Conservation (phyloP, 1,140 invertebrate genomes). For the Chrysomallon squamiferum region DNA sequence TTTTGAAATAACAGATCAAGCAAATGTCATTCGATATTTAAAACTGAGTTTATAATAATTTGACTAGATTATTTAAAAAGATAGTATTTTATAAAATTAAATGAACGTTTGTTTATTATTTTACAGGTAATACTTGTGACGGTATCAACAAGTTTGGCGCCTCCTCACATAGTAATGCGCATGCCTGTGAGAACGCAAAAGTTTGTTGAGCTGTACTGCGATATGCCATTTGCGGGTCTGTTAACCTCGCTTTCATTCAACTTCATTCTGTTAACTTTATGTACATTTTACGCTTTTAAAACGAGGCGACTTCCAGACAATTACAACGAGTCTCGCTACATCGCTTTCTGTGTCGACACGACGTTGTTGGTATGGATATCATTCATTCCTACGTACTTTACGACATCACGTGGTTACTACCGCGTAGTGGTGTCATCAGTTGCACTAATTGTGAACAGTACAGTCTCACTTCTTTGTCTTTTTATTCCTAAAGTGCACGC, state of each 20-base stretch:
- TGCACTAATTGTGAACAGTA: slow-evolving; percentile 33
- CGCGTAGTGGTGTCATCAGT: slow-evolving; percentile 28
- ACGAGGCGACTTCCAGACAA: slow-evolving; percentile 54
- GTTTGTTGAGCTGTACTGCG: slow-evolving; percentile 40
- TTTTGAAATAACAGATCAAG: too few relatives aligned
- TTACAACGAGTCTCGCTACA: slow-evolving; percentile 57
- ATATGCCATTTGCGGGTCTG: slow-evolving; percentile 31
- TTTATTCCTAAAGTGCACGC: slow-evolving; percentile 56
- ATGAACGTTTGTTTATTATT: too few relatives aligned
- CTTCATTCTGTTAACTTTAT: slow-evolving; percentile 83
- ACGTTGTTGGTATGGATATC: slow-evolving; percentile 51
- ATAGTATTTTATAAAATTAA: too few relatives aligned
- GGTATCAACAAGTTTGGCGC: slow-evolving; percentile 24
- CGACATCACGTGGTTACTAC: slow-evolving; percentile 29
- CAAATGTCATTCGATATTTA: neutral
- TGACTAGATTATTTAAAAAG: neutral
- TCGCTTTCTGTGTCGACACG: slow-evolving; percentile 52
- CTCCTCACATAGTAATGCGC: slow-evolving; percentile 21
- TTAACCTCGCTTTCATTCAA: slow-evolving; percentile 77
- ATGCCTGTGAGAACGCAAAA: slow-evolving; percentile 32
- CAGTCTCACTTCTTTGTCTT: slow-evolving; percentile 33
- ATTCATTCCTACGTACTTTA: slow-evolving; percentile 53
- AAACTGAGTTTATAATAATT: neutral
- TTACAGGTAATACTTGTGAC: slow-evolving; percentile 32
- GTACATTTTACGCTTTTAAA: slow-evolving; percentile 87